Conservation (phyloP, 2,888 invertebrate species). For the Zaprionus obscuricornis region DNA sequence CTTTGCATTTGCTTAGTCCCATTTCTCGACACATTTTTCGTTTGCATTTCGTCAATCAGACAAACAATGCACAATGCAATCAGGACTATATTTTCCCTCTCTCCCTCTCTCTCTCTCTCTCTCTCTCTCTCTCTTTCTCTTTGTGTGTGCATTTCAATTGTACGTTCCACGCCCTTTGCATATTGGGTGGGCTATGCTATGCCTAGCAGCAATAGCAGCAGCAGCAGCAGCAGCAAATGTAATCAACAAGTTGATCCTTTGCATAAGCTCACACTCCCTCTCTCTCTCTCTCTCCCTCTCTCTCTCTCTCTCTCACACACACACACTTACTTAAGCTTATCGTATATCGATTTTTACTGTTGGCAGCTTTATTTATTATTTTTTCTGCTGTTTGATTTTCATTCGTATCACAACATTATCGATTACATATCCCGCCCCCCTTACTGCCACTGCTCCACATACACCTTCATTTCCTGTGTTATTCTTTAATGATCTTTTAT, state of each 20-base stretch:
- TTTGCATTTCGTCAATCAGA: slow-evolving; percentile 77
- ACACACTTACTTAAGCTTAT: too few species aligned
- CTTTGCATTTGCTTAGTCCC: slow-evolving; percentile 75
- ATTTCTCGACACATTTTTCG: slow-evolving; percentile 77
- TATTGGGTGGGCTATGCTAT: slow-evolving; percentile 63
- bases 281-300: not conserved
- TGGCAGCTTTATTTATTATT: not conserved
- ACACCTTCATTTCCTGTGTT: slow-evolving; percentile 41
- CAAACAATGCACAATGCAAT: slow-evolving; percentile 72
- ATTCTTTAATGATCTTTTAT: slow-evolving; percentile 47
- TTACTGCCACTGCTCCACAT: too few species aligned
- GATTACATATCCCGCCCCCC: not conserved
- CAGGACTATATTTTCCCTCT: slow-evolving; percentile 47
- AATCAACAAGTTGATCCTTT: slow-evolving; percentile 53
- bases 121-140: slow-evolving; percentile 21
- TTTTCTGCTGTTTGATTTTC: too few species aligned
- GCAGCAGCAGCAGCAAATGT: slow-evolving; percentile 21
- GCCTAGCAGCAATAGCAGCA: slow-evolving; percentile 30
- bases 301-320: not conserved
- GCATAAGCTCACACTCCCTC: not conserved
- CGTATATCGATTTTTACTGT: too few species aligned
- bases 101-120: slow-evolving; percentile 10
- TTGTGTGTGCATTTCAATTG: slow-evolving; percentile 43
- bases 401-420: too few species aligned
- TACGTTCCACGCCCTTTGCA: slow-evolving; percentile 56